A percentile compares a stretch with the other conserved stretches of the same genome.
These are phyloP conservation scores for Nansenia antarctica DNA, from an alignment of 2,113 vertebrate genomes.

Conservation along the genomic window DNA sequence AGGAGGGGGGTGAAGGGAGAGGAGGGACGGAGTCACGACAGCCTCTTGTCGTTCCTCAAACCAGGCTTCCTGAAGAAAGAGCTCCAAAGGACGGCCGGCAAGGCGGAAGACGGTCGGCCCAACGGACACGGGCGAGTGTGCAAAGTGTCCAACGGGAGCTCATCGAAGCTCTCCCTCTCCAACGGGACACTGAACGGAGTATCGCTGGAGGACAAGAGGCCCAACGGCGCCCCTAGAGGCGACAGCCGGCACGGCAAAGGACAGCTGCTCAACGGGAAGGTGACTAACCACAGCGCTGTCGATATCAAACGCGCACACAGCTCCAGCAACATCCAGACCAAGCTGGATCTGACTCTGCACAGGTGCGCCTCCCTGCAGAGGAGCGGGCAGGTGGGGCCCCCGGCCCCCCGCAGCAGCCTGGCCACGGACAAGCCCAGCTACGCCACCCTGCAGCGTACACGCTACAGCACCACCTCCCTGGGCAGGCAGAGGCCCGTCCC, in stretches of 20 bases:
- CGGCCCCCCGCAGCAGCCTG: slow-evolving; percentile 37
- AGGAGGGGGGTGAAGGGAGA: slow-evolving; percentile 49
- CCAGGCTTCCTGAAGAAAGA: slow-evolving; percentile 80
- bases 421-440: slow-evolving; percentile 53
- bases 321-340: slow-evolving; percentile 80
- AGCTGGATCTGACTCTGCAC: slow-evolving; percentile 59
- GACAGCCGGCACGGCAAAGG: slow-evolving; percentile 33
- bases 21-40: slow-evolving; percentile 61
- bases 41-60: slow-evolving; percentile 75
- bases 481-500: slow-evolving; percentile 78
- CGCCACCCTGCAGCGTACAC: slow-evolving; percentile 71
- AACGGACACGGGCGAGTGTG: slow-evolving; percentile 31
- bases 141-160: slow-evolving; percentile 36
- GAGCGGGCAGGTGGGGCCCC: slow-evolving; percentile 53
- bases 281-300: slow-evolving; percentile 30
- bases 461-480: slow-evolving; percentile 76
- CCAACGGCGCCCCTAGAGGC: slow-evolving; percentile 25
- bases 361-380: slow-evolving; percentile 73
- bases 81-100: slow-evolving; percentile 50
- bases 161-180: slow-evolving; percentile 49
- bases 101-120: slow-evolving; percentile 48
- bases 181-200: slow-evolving; percentile 61
- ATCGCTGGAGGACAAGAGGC: slow-evolving; percentile 37
- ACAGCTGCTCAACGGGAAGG: slow-evolving; percentile 62
- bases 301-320: slow-evolving; percentile 82